These are phyloP conservation scores for Avahi laniger DNA, from an alignment of 2,797 vertebrate species.

Conservation along the genomic window DNA sequence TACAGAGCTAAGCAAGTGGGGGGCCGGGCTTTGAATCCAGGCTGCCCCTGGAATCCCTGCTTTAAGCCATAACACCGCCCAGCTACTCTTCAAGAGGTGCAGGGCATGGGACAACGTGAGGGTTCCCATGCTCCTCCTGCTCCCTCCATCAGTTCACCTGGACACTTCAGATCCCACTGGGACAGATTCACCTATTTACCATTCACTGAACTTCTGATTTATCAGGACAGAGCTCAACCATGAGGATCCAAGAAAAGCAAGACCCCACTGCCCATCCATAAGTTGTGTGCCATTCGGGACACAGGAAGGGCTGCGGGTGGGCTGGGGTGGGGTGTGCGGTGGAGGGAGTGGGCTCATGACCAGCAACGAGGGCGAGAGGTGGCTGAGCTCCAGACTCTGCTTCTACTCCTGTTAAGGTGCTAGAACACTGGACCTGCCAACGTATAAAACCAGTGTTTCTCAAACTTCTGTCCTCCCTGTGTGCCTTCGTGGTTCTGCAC, in stretches of 20 bases:
- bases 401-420: neutral
- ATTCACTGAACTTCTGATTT: neutral
- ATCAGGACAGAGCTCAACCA: neutral
- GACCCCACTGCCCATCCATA: neutral
- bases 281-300: fast-evolving
- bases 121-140: neutral
- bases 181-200: neutral
- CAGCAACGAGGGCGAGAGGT: neutral
- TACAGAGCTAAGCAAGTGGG: neutral
- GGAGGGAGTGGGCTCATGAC: neutral
- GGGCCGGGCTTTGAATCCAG: neutral
- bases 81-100: neutral
- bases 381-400: neutral
- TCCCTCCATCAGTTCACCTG: neutral
- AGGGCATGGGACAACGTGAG: fast-evolving
- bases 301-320: too few relatives aligned
- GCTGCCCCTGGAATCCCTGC: neutral
- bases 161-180: neutral
- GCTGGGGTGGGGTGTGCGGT: too few relatives aligned
- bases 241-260: neutral
- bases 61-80: too few relatives aligned
- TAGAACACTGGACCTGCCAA: neutral
- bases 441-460: neutral
- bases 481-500: neutral
- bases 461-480: neutral